Evolutionary conservation across 2,113 vertebrate genomes (phyloP).

Genomic region (Hemibagrus wyckioides): DNA sequence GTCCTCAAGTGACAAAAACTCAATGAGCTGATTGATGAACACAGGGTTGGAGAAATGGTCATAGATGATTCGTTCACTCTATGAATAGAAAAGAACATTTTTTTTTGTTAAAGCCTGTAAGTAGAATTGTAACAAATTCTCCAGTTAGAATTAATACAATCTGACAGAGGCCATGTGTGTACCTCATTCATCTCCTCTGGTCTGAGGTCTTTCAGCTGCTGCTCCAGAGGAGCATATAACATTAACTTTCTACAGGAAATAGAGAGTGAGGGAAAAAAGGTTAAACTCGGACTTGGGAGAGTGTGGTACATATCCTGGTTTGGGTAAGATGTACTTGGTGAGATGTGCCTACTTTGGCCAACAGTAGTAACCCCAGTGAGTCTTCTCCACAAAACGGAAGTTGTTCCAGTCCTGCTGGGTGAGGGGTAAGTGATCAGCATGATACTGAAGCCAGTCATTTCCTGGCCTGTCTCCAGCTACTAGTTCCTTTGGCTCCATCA

Average conservation of each 20-base stretch:
- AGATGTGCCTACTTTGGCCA: slow-evolving; percentile 83
- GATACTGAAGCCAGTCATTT: slow-evolving; percentile 92
- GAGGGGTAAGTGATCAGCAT: slow-evolving; percentile 82
- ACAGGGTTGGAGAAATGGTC: slow-evolving; percentile 91
- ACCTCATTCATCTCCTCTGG: slow-evolving; percentile 91
- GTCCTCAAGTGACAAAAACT: slow-evolving; percentile 94
- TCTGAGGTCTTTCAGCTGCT: slow-evolving; percentile 84
- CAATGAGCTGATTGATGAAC: slow-evolving; percentile 89
- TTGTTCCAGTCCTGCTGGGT: slow-evolving; percentile 85
- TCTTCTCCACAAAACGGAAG: slow-evolving; percentile 88
- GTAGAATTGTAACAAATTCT: not conserved
- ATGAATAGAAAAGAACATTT: slow-evolving; percentile 41
- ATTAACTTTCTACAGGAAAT: slow-evolving; percentile 82
- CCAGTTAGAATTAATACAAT: not conserved
- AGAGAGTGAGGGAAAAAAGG: not conserved
- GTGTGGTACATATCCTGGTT: not conserved
- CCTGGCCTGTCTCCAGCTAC: slow-evolving; percentile 85
- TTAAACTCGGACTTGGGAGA: not conserved
- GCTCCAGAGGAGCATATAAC: slow-evolving; percentile 83
- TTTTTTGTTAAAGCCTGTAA: slow-evolving; percentile 3
- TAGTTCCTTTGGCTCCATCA: slow-evolving; percentile 69
- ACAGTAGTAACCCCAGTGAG: slow-evolving; percentile 92
- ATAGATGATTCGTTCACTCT: slow-evolving; percentile 92
- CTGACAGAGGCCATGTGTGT: slow-evolving; percentile 23
- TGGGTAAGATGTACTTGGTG: not conserved